Evolutionary conservation across 2,888 invertebrate species (phyloP), one percentile per base, ranked within the genome.

Genomic region (Drosophila melanocephala): DNA sequence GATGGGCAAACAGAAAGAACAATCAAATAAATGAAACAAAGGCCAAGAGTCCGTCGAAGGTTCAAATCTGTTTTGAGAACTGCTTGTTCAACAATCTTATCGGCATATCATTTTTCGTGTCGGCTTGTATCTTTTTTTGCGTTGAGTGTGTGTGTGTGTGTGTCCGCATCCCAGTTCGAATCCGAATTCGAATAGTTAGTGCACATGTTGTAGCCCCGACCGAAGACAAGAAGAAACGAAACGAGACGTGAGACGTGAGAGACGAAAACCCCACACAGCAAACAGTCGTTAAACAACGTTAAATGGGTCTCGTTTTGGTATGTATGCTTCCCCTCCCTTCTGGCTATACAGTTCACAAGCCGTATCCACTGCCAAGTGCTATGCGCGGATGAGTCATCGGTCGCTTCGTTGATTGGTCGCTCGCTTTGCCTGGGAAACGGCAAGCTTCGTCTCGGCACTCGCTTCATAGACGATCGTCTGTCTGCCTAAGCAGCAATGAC

Each of bases 1-100:
- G 72, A 72, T 75, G 73, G 84, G 63, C 84, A 85, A 82, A 89
- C 87, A 83, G 67, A 82, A 78, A 81, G 77, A 90, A 90, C 86
- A 90, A 88, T 86, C 86, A 88, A 90, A 87, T 88, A 90, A 90
- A 87, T 87, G 90, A 90, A 87, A 90, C 88, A 90, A 88, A 88
- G 86, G 77, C 77, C 57, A 66, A 69, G 71, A 78, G 72, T 77
- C 85, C 66, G 72, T 65, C n/a, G 70, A 75, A 81, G 89, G 87
- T 81, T 72, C 82, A 84, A 77, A 79, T 77, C 88, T 80, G 72
- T 67, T 81, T 71, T 28, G 75, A 64, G 72, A 35, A 72, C 58
- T 58, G 64, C 73, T 53, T 53, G 57, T 60, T 70, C 51, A 79
- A 83, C 77, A 87, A 87, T 90, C 87, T 87, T 87, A 87, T 87